Percentiles rank a stretch among this genome's conserved stretches.
Conservation (phyloP, 1,140 invertebrate species). For the Micrasema minimum region DNA sequence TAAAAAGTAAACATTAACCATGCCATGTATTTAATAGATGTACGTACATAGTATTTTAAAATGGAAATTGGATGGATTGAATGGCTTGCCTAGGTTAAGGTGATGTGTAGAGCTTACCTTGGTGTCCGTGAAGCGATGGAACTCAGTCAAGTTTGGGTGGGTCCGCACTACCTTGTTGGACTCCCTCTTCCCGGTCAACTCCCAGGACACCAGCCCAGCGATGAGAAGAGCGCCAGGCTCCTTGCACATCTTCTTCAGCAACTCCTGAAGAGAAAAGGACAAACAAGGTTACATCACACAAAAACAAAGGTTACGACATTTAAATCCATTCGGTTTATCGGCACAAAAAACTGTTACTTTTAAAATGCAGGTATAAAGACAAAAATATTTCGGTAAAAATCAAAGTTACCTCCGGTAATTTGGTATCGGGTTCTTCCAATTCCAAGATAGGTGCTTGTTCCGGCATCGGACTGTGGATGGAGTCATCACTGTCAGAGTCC, state of each 20-base stretch:
- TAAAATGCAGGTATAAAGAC: not conserved
- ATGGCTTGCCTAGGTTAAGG: too few relatives aligned
- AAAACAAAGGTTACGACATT: not conserved
- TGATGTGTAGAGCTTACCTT: too few relatives aligned
- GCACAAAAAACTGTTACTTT: not conserved
- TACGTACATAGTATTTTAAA: too few relatives aligned
- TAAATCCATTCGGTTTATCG: not conserved
- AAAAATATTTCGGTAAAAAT: not conserved
- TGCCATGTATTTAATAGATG: too few relatives aligned
- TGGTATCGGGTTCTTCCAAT: conserved; percentile 35
- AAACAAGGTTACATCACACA: not conserved
- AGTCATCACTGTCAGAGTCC: conserved; percentile 41
- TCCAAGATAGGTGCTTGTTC: conserved; percentile 13
- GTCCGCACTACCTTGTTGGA: conserved; percentile 68
- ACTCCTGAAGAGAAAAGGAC: conserved; percentile 59
- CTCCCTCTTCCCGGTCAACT: conserved; percentile 69
- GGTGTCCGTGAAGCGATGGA: conserved; percentile 72
- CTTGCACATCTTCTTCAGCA: conserved; percentile 71
- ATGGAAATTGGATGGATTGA: too few relatives aligned
- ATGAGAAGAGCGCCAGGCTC: conserved; percentile 70
- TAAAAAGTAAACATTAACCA: too few relatives aligned
- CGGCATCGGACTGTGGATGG: conserved; percentile 18
- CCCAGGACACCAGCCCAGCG: conserved; percentile 74
- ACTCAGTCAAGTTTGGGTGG: conserved; percentile 73
- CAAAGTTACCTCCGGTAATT: conserved; percentile 41